Evolutionary conservation across 2,113 vertebrate genomes (phyloP).

Genomic region (Cyrtonyx montezumae): DNA sequence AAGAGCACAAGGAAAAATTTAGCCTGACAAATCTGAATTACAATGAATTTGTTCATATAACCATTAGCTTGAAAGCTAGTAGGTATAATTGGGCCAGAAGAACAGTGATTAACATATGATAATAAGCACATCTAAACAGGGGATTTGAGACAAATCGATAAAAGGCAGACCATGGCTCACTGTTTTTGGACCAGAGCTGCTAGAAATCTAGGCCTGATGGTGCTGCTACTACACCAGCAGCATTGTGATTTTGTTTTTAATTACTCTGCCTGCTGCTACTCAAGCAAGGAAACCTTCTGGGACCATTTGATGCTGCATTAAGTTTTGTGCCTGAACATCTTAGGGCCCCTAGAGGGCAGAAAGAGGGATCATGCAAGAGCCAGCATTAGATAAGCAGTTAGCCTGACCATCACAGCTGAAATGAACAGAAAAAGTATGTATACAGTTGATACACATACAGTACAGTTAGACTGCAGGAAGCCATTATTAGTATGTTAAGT

Average conservation of each 20-base stretch:
- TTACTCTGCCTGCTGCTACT: background rate
- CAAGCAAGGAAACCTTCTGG: background rate
- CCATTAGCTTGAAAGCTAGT: background rate
- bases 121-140: accelerated
- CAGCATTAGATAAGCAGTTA: background rate
- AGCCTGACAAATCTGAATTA: background rate
- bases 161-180: background rate
- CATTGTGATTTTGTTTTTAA: background rate
- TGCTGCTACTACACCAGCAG: background rate
- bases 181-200: background rate
- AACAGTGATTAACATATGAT: background rate
- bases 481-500: background rate
- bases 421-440: background rate
- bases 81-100: background rate
- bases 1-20: accelerated
- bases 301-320: background rate
- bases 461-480: background rate
- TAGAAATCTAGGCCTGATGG: background rate
- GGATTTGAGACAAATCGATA: background rate
- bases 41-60: background rate
- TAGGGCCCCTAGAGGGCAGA: background rate
- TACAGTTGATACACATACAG: background rate
- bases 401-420: background rate
- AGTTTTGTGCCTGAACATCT: background rate
- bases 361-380: background rate